phyloP scores from a whole-genome alignment of 2,888 invertebrate species.

The Hyppa rectilinea region DNA sequence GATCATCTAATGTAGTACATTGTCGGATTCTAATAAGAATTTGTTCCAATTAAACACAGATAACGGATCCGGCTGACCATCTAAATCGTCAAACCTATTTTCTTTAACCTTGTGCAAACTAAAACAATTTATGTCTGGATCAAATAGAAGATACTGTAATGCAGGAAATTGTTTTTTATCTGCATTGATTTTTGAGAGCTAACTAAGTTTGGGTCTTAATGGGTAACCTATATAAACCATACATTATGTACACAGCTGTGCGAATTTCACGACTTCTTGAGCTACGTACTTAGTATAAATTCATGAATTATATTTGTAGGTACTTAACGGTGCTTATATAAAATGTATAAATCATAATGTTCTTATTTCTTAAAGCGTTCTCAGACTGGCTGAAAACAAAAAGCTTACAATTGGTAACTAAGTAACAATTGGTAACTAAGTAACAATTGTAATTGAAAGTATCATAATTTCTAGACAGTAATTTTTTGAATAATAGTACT shows the following conservation, averaged over 20 bases:
- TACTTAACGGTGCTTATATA: conserved; percentile 5
- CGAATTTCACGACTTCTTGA: neutral
- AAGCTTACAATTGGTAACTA: too few relatives aligned
- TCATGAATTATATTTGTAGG: conserved; percentile 10
- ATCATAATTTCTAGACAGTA: neutral
- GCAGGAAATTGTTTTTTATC: neutral
- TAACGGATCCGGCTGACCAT: conserved; percentile 30
- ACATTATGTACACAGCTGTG: conserved; percentile 28
- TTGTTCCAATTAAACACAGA: conserved; percentile 36
- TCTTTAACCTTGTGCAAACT: conserved; percentile 21
- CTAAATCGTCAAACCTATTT: conserved; percentile 21
- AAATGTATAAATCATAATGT: too few relatives aligned
- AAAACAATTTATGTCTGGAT: conserved; percentile 5
- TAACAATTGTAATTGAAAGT: neutral
- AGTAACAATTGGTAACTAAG: too few relatives aligned
- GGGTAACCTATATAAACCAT: neutral
- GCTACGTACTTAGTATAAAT: neutral
- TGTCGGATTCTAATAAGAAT: conserved; percentile 29
- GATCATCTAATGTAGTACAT: conserved; percentile 32
- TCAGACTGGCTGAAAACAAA: neutral
- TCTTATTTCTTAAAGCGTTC: too few relatives aligned
- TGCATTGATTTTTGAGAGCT: conserved; percentile 1
- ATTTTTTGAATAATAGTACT: neutral
- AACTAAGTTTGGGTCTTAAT: conserved; percentile 3
- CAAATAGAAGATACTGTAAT: neutral